Percentiles rank a stretch among this genome's conserved stretches.
phyloP scores from a whole-genome alignment of 2,797 vertebrate genomes.

The Crenuchus spilurus region DNA sequence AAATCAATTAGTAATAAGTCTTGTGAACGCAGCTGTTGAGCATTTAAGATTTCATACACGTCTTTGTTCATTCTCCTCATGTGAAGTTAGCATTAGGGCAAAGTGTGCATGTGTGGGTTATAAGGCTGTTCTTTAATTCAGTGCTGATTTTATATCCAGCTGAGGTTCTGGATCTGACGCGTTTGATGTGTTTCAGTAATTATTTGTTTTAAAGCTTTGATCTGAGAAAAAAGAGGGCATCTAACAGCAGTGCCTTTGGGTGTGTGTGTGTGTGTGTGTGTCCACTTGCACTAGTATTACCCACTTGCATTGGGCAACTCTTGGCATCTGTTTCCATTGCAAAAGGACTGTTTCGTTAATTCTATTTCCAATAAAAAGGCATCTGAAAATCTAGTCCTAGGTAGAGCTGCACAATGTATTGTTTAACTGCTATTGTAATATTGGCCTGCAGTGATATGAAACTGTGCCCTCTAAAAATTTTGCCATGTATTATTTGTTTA shows the following conservation, averaged over 20 bases:
- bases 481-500: too few species aligned
- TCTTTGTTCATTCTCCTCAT: constrained; percentile 48
- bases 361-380: background rate
- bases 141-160: constrained; percentile 45
- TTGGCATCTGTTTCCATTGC: constrained; percentile 1
- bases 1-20: background rate
- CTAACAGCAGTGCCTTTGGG: constrained; percentile 49
- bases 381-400: background rate
- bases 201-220: constrained; percentile 73
- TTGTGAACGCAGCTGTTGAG: constrained; percentile 65
- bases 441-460: too few species aligned
- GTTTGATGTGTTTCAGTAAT: constrained; percentile 62
- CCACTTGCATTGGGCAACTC: background rate
- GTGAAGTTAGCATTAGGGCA: constrained; percentile 11
- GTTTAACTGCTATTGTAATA: too few species aligned
- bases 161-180: constrained; percentile 53
- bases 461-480: too few species aligned
- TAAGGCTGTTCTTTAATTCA: constrained; percentile 34
- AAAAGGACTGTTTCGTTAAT: background rate
- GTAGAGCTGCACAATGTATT: background rate
- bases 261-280: constrained; percentile 27
- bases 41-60: constrained; percentile 54
- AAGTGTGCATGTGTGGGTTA: background rate
- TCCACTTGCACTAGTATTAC: constrained; percentile 6
- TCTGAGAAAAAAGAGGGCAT: constrained; percentile 55